Base-by-base conservation (phyloP, 2,797 vertebrate species). In the Siniperca scherzeri region DNA sequence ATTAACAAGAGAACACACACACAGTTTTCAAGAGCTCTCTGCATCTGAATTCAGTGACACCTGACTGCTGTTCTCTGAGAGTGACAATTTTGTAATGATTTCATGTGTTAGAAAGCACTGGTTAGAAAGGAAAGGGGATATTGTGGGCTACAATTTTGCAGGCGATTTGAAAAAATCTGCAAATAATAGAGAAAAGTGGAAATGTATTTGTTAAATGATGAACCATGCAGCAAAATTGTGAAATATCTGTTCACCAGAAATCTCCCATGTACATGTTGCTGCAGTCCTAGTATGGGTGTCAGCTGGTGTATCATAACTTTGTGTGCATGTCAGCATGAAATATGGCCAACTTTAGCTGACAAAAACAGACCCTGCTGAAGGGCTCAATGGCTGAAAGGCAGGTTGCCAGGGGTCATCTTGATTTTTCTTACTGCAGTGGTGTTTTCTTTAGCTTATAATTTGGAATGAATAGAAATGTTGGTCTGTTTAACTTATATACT, bases 71-170 rank as follows among this genome's bases (percentile, higher is more conserved):
- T 46, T 70, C 36, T 50, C 38, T 74, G 17, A 36, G 5, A 62
- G 55, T 8, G 42, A 77, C 56, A 36, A 22, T 38, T 48, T n/a
- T 56, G 75, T 53, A 25, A 78, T 80, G 70, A 67, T 68, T 81
- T 71, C 12, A 57, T 59, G 55, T 56, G n/a, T 77, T 75, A 57
- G 36, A 84, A 79, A 82, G 38, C 16, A 33, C 33, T 30, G 25
- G 12, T 74, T 62, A 55, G 27, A 77, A 72, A 85, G 59, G 42
- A 79, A 82, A 86, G 75, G 50, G 38, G 61, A 77, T 59, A 46
- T 0, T n/a, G 12, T 52, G 80, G 65, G 60, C 70, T 87, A 30
- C 85, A 67, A 90, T 90, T 88, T 87, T 62, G 66, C 52, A n/a
- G 59, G 53, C 0, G 7, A 44, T 44, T 25, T 5, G 9, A 11